Evolutionary conservation across 2,113 vertebrate species (phyloP).

Genomic region (Callionymus lyra): DNA sequence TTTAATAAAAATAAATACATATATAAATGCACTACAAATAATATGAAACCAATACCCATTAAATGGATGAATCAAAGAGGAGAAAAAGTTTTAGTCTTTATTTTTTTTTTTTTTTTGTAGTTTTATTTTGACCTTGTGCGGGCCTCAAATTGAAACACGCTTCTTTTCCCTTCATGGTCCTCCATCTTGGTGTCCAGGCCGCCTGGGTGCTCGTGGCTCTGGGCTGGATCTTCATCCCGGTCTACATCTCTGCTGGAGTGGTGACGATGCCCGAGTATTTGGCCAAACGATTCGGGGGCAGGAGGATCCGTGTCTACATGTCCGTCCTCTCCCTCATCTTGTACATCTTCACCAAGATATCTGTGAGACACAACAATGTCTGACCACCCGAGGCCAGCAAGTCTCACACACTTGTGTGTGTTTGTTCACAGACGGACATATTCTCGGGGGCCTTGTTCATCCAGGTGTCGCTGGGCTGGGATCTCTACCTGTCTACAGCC

Average conservation of each 20-base stretch:
- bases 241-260: conserved; percentile 82
- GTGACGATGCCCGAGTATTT: conserved; percentile 89
- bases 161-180: neutral
- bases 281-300: conserved; percentile 84
- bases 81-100: no score
- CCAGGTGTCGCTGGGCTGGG: conserved; percentile 83
- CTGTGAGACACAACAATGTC: conserved; percentile 62
- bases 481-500: conserved; percentile 82
- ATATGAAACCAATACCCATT: no score
- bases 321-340: conserved; percentile 82
- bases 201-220: conserved; percentile 80
- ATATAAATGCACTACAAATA: no score
- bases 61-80: no score
- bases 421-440: conserved; percentile 76
- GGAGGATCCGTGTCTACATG: conserved; percentile 81
- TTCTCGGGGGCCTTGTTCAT: conserved; percentile 91
- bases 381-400: no score
- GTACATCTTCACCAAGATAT: conserved; percentile 89
- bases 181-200: conserved; percentile 59
- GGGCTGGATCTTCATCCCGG: conserved; percentile 85
- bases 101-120: no score
- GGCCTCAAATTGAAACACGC: neutral
- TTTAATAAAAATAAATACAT: no score
- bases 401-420: conserved; percentile 1
- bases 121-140: no score